phyloP scores from a whole-genome alignment of 1,140 invertebrate species.

The Pogonognathellus flavescens region DNA sequence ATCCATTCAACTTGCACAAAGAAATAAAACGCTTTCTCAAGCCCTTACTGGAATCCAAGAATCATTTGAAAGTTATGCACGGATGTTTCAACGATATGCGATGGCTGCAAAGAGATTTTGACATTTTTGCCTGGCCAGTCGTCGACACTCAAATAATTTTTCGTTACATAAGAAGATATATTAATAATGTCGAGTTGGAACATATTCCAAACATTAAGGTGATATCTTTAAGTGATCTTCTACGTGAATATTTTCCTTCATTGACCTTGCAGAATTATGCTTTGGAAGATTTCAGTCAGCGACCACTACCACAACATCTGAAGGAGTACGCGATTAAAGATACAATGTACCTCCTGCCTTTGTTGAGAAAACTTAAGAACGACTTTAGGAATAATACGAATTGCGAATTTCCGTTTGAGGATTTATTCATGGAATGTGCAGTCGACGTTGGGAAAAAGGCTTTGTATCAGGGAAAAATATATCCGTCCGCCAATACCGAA shows the following conservation, averaged over 20 bases:
- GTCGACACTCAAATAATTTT: slow-evolving; percentile 51
- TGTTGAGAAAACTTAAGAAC: neutral
- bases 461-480: neutral
- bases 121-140: slow-evolving; percentile 33
- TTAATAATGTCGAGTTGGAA: neutral
- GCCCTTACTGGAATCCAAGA: neutral
- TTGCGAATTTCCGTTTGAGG: neutral
- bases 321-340: neutral
- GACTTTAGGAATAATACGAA: neutral
- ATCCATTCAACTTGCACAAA: neutral
- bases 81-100: slow-evolving; percentile 12
- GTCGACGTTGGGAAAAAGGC: neutral
- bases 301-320: neutral
- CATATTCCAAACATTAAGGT: neutral
- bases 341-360: neutral
- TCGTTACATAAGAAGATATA: neutral
- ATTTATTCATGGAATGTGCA: neutral
- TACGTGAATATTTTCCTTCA: neutral
- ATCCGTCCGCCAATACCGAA: neutral
- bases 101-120: slow-evolving; percentile 51
- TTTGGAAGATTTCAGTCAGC: neutral
- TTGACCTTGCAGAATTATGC: neutral
- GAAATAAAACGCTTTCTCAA: neutral
- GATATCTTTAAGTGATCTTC: neutral
- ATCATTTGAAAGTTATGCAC: slow-evolving; percentile 45